These are phyloP conservation scores for Oceanites oceanicus DNA, from an alignment of 2,113 vertebrate genomes.

Conservation along the genomic window DNA sequence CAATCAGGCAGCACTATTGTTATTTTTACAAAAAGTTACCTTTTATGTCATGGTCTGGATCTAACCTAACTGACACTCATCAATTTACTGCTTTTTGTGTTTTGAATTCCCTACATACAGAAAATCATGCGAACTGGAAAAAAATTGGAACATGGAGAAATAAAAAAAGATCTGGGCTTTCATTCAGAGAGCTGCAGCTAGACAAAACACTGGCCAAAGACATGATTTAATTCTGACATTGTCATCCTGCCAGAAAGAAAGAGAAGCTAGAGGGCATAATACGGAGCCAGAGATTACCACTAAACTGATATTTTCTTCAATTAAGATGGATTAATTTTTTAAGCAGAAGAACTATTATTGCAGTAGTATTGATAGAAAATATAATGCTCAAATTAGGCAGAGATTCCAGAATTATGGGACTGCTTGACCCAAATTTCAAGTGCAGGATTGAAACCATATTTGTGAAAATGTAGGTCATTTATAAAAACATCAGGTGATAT, in stretches of 20 bases:
- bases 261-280: not conserved
- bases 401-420: not conserved
- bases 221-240: slow-evolving; percentile 14
- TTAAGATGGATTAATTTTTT: slow-evolving; percentile 12
- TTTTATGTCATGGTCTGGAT: not conserved
- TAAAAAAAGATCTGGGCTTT: not conserved
- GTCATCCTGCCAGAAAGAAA: not conserved
- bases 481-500: not conserved
- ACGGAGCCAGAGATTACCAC: not conserved
- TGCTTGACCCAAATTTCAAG: not conserved
- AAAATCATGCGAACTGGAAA: not conserved
- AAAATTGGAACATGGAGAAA: not conserved
- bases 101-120: not conserved
- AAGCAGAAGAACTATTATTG: not conserved
- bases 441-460: not conserved
- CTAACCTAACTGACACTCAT: not conserved
- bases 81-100: not conserved
- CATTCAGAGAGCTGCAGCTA: not conserved
- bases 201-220: not conserved
- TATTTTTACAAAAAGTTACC: not conserved
- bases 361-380: not conserved
- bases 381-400: not conserved
- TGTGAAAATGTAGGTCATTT: not conserved
- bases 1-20: not conserved
- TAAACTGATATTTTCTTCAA: slow-evolving; percentile 16